Evolutionary conservation across 1,140 invertebrate genomes (phyloP).

Genomic region (Maconellicoccus hirsutus): DNA sequence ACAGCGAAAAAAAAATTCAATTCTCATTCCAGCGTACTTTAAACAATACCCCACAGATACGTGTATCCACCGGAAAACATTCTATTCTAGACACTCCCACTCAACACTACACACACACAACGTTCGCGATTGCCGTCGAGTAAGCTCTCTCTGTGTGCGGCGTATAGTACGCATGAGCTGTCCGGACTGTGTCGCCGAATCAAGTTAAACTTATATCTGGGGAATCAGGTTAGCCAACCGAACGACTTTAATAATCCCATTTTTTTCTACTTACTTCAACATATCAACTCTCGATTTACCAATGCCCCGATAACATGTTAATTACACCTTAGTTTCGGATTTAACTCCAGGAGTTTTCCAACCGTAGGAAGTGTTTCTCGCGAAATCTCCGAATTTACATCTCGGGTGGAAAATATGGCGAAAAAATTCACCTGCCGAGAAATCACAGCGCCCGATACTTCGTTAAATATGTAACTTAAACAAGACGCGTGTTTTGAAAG

Average conservation of each 20-base stretch:
- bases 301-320: no score
- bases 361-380: neutral
- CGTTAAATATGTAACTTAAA: neutral
- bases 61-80: conserved; percentile 18
- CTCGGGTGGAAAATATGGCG: no score
- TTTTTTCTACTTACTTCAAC: neutral
- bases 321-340: no score
- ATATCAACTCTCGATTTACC: no score
- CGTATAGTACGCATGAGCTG: conserved; percentile 5
- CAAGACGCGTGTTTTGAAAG: conserved; percentile 14
- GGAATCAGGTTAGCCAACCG: conserved; percentile 17
- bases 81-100: conserved; percentile 16
- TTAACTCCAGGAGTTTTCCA: no score
- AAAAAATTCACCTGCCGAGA: no score
- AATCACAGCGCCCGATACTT: neutral
- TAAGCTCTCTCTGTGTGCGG: neutral
- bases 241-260: conserved; percentile 7
- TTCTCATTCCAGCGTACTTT: neutral
- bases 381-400: no score
- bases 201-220: conserved; percentile 10
- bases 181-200: neutral
- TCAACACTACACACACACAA: neutral
- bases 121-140: neutral
- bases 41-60: conserved; percentile 7
- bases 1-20: neutral